phyloP scores from a whole-genome alignment of 2,797 vertebrate genomes.

The Naso thynnoides region DNA sequence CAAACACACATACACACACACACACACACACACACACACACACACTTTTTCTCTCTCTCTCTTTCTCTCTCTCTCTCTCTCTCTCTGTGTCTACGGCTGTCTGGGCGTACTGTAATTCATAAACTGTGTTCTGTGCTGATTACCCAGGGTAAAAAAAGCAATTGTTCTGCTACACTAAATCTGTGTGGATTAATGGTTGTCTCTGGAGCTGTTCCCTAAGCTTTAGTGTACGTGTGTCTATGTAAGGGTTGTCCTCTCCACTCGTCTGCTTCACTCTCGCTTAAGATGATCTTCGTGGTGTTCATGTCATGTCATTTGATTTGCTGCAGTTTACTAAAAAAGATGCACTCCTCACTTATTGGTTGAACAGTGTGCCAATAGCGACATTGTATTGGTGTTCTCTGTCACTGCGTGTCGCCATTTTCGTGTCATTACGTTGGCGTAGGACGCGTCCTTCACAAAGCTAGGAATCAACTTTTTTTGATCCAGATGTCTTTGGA shows the following conservation, averaged over 20 bases:
- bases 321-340: conserved; percentile 17
- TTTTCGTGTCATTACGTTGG: conserved; percentile 17
- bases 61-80: not conserved
- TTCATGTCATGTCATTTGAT: conserved; percentile 39
- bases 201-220: conserved; percentile 60
- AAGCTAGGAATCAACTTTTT: conserved; percentile 61
- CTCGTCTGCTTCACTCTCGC: conserved; percentile 18
- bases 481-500: conserved; percentile 70
- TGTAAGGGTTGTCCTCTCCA: conserved; percentile 26
- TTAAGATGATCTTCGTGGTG: conserved; percentile 39
- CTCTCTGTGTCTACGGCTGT: conserved; percentile 41
- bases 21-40: not conserved
- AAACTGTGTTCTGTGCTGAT: conserved; percentile 75
- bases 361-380: not conserved
- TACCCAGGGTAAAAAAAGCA: conserved; percentile 82
- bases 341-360: not conserved
- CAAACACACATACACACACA: not conserved
- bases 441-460: conserved; percentile 54
- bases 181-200: conserved; percentile 77
- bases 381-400: conserved; percentile 18
- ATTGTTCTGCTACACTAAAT: conserved; percentile 81
- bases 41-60: too few relatives aligned
- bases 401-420: not conserved
- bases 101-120: conserved; percentile 68
- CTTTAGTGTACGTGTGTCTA: conserved; percentile 18